Percentiles rank a stretch among this genome's conserved stretches.
phyloP scores from a whole-genome alignment of 2,797 vertebrate species.

The Chrosomus eos region DNA sequence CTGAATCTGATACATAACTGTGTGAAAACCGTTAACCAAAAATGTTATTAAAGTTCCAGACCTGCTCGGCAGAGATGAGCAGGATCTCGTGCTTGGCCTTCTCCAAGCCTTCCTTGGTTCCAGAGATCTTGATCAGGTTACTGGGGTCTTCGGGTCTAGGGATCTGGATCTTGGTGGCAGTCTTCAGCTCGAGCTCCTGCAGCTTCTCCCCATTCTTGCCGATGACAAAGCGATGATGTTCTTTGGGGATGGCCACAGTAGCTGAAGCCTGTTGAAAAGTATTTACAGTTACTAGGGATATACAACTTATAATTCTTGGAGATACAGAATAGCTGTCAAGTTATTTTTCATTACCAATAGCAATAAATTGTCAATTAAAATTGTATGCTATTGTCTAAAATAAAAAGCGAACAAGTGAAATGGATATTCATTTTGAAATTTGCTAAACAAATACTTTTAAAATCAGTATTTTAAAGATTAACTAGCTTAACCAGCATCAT shows the following conservation, averaged over 20 bases:
- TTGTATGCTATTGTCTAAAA: not conserved
- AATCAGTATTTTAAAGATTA: no score
- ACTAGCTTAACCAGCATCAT: no score
- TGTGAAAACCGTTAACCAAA: not conserved
- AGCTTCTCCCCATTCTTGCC: constrained; percentile 99
- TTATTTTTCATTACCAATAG: not conserved
- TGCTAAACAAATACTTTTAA: not conserved
- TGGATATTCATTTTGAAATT: not conserved
- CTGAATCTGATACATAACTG: not conserved
- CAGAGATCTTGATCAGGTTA: constrained; percentile 99
- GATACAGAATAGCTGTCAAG: not conserved
- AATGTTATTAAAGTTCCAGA: constrained; percentile 60
- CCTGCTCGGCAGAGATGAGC: constrained; percentile 99
- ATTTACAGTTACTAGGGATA: not conserved
- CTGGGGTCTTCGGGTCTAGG: constrained; percentile 96
- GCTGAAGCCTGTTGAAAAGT: constrained; percentile 85
- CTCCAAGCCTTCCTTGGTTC: constrained; percentile 98
- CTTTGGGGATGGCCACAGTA: constrained; percentile 96
- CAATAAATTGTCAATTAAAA: not conserved
- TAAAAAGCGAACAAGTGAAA: not conserved
- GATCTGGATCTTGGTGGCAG: constrained; percentile 99
- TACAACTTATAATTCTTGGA: not conserved
- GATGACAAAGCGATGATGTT: constrained; percentile 98
- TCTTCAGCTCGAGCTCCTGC: constrained; percentile 98
- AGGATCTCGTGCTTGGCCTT: constrained; percentile 98